phyloP scores from a whole-genome alignment of 2,113 vertebrate genomes.

The Anoura caudifer region DNA sequence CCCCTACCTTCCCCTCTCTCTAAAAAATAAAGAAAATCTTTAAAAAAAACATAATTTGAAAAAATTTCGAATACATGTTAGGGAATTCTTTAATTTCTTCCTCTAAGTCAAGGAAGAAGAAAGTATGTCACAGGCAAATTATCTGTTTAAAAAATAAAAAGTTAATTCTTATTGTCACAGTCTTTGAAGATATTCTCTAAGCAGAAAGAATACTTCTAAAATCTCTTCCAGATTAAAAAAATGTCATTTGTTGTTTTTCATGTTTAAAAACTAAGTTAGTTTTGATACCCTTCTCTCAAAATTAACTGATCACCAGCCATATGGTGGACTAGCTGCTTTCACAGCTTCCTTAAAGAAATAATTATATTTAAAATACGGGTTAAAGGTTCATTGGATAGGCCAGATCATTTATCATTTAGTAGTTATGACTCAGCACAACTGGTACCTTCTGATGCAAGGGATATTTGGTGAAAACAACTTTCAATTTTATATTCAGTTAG shows the following conservation, averaged over 20 bases:
- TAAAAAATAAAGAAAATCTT: no score
- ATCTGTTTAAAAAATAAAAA: not conserved
- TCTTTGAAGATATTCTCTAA: not conserved
- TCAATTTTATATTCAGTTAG: not conserved
- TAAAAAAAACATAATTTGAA: not conserved
- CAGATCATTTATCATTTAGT: not conserved
- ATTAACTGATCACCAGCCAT: not conserved
- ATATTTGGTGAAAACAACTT: not conserved
- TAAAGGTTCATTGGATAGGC: not conserved
- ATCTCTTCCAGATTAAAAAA: not conserved
- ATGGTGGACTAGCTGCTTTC: not conserved
- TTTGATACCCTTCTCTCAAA: not conserved
- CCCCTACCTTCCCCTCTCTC: no score
- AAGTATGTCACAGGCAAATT: not conserved
- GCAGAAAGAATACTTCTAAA: conserved; percentile 5
- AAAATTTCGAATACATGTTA: not conserved
- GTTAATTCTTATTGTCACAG: not conserved
- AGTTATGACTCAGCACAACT: not conserved
- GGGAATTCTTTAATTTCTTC: not conserved
- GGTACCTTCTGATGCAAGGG: not conserved
- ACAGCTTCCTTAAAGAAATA: not conserved
- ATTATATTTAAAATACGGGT: not conserved
- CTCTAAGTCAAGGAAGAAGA: not conserved
- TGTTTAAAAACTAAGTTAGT: not conserved
- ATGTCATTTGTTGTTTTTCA: not conserved